These are phyloP conservation scores for Zoanthus sociatus DNA, from an alignment of 92 coral and sea anemone species.

Conservation along the genomic window DNA sequence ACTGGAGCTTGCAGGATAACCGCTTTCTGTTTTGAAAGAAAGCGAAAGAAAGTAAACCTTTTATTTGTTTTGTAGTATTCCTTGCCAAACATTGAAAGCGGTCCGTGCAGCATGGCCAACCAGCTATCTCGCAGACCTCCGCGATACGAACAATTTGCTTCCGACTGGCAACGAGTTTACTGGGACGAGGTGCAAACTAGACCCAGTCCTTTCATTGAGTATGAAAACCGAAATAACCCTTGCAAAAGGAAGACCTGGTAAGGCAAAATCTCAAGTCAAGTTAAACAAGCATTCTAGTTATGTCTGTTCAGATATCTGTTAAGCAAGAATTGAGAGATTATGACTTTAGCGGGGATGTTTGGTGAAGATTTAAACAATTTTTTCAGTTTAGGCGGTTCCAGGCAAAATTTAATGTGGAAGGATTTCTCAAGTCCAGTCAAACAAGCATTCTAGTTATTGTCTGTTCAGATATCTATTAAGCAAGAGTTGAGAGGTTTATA, in stretches of 20 bases:
- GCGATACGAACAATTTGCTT: constrained; percentile 67
- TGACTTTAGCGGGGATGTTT: no score
- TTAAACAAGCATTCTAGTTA: neutral
- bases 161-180: constrained; percentile 77
- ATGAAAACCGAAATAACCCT: constrained; percentile 57
- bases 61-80: neutral
- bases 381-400: no score
- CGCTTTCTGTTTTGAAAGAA: no score
- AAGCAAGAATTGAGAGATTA: neutral
- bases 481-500: no score
- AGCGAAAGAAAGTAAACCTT: neutral
- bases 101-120: constrained; percentile 40
- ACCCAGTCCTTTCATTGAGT: constrained; percentile 68
- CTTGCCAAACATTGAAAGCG: neutral
- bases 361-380: no score
- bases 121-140: constrained; percentile 61
- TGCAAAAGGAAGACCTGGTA: constrained; percentile 8
- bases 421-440: no score
- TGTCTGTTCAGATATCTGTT: no score
- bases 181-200: constrained; percentile 83
- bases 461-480: no score
- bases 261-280: neutral
- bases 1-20: no score
- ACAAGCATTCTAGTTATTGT: no score
- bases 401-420: no score